phyloP scores from a whole-genome alignment of 2,797 vertebrate genomes.

The Alosa sapidissima region DNA sequence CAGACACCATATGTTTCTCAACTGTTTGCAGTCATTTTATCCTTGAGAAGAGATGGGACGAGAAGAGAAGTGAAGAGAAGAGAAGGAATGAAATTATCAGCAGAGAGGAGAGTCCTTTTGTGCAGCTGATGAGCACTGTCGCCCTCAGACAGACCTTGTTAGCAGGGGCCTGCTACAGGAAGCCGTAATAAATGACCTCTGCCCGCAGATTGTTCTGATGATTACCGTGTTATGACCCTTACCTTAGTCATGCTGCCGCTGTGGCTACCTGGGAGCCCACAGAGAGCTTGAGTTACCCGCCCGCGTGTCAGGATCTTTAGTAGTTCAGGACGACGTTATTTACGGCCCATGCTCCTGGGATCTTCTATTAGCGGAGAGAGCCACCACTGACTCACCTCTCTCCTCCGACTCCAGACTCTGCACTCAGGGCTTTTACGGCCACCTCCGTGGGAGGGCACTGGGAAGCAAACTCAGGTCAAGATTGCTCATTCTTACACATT shows the following conservation, averaged over 20 bases:
- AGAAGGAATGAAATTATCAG: neutral
- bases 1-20: neutral
- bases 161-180: neutral
- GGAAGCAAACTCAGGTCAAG: neutral
- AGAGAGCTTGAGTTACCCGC: conserved; percentile 6
- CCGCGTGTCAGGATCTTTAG: neutral
- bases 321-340: neutral
- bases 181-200: conserved; percentile 7
- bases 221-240: conserved; percentile 16
- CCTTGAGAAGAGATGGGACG: neutral
- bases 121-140: neutral
- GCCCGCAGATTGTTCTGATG: conserved; percentile 6
- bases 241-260: conserved; percentile 6
- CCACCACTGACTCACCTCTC: neutral
- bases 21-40: neutral
- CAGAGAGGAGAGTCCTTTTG: neutral
- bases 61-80: neutral
- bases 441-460: neutral
- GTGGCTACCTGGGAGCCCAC: conserved; percentile 1
- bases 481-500: neutral
- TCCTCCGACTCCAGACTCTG: neutral
- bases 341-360: conserved; percentile 18
- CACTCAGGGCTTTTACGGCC: neutral
- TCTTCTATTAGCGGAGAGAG: neutral
- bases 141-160: conserved; percentile 4